These are phyloP conservation scores for Drosophila sp. DNA, from an alignment of 1,140 invertebrate genomes.

Conservation along the genomic window DNA sequence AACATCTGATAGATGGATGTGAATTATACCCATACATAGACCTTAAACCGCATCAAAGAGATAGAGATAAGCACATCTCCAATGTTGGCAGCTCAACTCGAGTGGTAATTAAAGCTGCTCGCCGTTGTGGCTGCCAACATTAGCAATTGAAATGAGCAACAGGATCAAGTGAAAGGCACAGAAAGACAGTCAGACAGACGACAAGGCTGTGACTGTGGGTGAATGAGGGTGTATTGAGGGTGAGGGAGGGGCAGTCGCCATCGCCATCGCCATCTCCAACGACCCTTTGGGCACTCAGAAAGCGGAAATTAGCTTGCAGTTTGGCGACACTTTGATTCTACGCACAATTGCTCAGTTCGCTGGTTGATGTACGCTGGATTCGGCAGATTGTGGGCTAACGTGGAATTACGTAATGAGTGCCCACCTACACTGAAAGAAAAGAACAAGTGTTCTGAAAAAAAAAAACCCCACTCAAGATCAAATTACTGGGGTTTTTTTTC, in stretches of 20 bases:
- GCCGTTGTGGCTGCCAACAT: constrained; percentile 28
- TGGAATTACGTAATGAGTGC: constrained; percentile 6
- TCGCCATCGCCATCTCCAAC: neutral
- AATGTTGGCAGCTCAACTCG: constrained; percentile 12
- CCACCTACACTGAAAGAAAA: neutral
- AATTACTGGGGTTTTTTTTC: too few species aligned
- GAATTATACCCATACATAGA: constrained; percentile 1
- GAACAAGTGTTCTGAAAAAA: too few species aligned
- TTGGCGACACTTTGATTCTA: constrained; percentile 58
- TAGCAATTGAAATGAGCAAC: constrained; percentile 59
- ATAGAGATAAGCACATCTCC: constrained; percentile 1
- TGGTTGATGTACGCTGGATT: neutral
- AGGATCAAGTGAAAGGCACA: constrained; percentile 8
- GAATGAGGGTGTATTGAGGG: too few species aligned
- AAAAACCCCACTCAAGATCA: too few species aligned
- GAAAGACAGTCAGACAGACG: neutral
- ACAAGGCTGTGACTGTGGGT: neutral
- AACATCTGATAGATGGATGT: neutral
- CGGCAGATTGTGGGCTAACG: neutral
- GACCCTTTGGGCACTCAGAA: constrained; percentile 36
- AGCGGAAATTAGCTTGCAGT: constrained; percentile 70
- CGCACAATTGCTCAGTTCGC: constrained; percentile 14
- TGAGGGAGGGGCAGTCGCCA: too few species aligned
- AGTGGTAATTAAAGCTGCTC: constrained; percentile 53
- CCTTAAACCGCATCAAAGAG: neutral